Evolutionary conservation across 2,113 vertebrate species (phyloP).

Genomic region (Empidonax alnorum): DNA sequence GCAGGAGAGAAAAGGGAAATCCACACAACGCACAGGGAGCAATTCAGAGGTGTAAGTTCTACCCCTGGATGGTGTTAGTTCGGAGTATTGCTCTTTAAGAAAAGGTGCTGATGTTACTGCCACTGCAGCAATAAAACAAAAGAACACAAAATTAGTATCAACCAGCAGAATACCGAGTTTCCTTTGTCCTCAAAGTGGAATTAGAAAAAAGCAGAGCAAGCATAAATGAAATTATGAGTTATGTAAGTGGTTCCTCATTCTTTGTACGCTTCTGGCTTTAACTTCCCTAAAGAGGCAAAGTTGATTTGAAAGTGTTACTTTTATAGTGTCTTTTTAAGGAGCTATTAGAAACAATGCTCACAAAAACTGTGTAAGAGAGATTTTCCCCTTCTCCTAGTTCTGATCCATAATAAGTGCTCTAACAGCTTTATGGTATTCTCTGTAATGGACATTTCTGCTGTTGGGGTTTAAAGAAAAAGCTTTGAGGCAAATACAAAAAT

Average conservation of each 20-base stretch:
- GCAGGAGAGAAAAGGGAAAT: background rate
- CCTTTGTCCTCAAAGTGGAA: constrained; percentile 24
- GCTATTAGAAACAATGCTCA: background rate
- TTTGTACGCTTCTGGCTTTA: constrained; percentile 8
- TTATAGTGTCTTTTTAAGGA: background rate
- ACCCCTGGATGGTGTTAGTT: constrained; percentile 45
- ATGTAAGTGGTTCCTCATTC: constrained; percentile 46
- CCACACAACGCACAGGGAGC: background rate
- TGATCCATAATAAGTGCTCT: background rate
- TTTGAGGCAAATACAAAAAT: background rate
- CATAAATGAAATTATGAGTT: constrained; percentile 51
- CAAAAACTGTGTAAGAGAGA: background rate
- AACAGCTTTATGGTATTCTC: background rate
- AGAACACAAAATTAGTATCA: constrained; percentile 17
- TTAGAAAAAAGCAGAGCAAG: constrained; percentile 60
- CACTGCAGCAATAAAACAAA: background rate
- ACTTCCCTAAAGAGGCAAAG: constrained; percentile 28
- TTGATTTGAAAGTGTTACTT: background rate
- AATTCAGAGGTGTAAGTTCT: constrained; percentile 21
- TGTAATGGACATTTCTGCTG: background rate
- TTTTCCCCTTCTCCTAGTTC: background rate
- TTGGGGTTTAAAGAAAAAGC: background rate
- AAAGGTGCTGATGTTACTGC: constrained; percentile 29
- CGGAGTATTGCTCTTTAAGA: background rate
- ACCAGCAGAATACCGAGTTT: background rate